A percentile compares a stretch with the other conserved stretches of the same genome.
Conservation (phyloP, 2,113 vertebrate genomes). For the Oreamnos americanus region DNA sequence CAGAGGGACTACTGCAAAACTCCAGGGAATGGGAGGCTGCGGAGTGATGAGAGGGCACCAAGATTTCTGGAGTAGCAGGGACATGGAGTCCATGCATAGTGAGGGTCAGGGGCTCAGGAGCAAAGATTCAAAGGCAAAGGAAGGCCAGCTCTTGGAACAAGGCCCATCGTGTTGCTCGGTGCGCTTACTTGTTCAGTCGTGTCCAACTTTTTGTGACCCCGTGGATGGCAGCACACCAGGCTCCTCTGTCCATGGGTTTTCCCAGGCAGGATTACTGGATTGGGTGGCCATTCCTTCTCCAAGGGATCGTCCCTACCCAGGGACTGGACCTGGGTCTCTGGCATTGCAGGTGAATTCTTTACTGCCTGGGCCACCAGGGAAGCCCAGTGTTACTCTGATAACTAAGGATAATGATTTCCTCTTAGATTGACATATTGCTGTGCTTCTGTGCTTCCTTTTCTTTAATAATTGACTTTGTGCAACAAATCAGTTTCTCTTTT, state of each 20-base stretch:
- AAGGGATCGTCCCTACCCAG: not conserved
- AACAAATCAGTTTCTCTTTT: not conserved
- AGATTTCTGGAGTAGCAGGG: not conserved
- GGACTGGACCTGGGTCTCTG: not conserved
- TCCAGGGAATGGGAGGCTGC: not conserved
- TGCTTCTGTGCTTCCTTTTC: not conserved
- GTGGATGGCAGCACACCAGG: accelerated
- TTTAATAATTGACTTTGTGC: not conserved
- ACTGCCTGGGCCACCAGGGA: not conserved
- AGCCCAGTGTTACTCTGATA: not conserved
- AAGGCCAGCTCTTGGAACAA: not conserved
- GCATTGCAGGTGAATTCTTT: not conserved
- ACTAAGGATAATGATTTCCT: not conserved
- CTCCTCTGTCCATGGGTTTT: not conserved
- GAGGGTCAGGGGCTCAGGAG: not conserved
- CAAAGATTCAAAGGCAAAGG: not conserved
- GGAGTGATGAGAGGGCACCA: accelerated
- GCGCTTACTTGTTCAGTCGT: not conserved
- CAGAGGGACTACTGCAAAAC: not conserved
- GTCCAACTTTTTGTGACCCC: not conserved
- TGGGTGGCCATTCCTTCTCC: not conserved
- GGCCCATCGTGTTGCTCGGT: not conserved
- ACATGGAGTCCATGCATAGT: accelerated
- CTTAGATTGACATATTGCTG: not conserved
- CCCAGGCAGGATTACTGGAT: not conserved